A percentile compares a stretch with the other conserved stretches of the same genome.
Evolutionary conservation across 2,113 vertebrate genomes (phyloP).

Genomic region (Zootoca vivipara): DNA sequence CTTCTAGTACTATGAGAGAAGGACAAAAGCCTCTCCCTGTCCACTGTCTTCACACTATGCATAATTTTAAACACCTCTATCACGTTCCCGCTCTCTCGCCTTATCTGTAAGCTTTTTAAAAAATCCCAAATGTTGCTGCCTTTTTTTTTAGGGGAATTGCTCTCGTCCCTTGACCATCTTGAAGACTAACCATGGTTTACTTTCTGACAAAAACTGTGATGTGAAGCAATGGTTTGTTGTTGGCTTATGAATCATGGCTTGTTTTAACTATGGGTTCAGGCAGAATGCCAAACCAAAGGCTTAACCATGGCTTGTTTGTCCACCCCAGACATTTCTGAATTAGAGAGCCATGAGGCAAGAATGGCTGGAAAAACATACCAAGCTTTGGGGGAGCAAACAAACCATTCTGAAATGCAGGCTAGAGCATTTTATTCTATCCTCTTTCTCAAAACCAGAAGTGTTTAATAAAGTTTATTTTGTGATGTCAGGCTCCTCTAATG

Average conservation of each 20-base stretch:
- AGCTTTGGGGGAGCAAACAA: background rate
- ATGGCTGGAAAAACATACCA: too few species aligned
- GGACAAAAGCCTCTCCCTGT: too few species aligned
- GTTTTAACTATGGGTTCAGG: background rate
- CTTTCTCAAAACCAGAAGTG: constrained; percentile 38
- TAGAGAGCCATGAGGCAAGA: background rate
- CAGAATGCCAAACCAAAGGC: background rate
- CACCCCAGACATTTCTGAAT: background rate
- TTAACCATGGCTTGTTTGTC: background rate
- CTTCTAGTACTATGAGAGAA: too few species aligned
- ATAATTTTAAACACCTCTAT: too few species aligned
- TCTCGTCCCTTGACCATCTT: too few species aligned
- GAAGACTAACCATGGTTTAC: background rate
- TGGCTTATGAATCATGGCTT: background rate
- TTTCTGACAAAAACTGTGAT: background rate
- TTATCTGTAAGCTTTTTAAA: too few species aligned
- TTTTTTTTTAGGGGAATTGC: too few species aligned
- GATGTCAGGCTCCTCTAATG: constrained; percentile 52
- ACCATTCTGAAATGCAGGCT: constrained; percentile 41
- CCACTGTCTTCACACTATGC: too few species aligned
- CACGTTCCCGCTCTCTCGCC: too few species aligned
- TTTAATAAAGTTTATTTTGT: constrained; percentile 67
- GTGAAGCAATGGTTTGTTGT: background rate
- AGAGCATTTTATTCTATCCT: constrained; percentile 35
- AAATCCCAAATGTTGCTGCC: too few species aligned